Conservation (phyloP, 1,140 invertebrate species). For the Drosophila cardini region DNA sequence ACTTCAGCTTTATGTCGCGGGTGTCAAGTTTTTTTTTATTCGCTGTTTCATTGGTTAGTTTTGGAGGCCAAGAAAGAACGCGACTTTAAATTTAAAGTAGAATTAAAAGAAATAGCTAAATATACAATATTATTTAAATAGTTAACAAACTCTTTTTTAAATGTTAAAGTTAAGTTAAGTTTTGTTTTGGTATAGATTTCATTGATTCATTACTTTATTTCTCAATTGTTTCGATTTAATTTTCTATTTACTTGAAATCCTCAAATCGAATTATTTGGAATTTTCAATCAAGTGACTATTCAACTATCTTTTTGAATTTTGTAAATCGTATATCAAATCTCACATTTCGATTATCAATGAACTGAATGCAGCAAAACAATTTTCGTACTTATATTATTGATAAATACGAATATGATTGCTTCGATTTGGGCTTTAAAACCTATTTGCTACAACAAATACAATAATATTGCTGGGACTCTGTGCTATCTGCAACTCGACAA, state of each 20-base stretch:
- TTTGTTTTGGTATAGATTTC: too few species aligned
- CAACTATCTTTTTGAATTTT: slow-evolving; percentile 9
- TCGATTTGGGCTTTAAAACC: slow-evolving; percentile 54
- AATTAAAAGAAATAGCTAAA: not conserved
- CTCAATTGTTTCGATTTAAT: slow-evolving; percentile 9
- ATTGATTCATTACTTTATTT: too few species aligned
- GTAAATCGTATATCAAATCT: slow-evolving; percentile 1
- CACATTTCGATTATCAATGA: slow-evolving; percentile 30
- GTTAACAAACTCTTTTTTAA: too few species aligned
- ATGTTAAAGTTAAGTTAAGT: too few species aligned
- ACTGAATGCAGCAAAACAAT: slow-evolving; percentile 16
- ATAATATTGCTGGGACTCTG: slow-evolving; percentile 22
- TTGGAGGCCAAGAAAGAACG: slow-evolving; percentile 7
- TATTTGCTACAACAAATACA: slow-evolving; percentile 38
- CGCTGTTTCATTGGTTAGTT: slow-evolving; percentile 41
- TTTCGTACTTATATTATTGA: slow-evolving; percentile 16
- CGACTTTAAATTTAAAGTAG: slow-evolving; percentile 4
- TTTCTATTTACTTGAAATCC: slow-evolving; percentile 11
- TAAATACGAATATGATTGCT: slow-evolving; percentile 30
- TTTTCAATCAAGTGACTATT: slow-evolving; percentile 30
- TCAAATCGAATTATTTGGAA: slow-evolving; percentile 20
- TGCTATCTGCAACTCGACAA: slow-evolving; percentile 47
- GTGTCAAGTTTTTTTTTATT: slow-evolving; percentile 52
- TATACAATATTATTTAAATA: too few species aligned
- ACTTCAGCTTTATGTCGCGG: slow-evolving; percentile 51